Conservation (phyloP, 2,888 invertebrate species). For the Oscheius sp. region DNA sequence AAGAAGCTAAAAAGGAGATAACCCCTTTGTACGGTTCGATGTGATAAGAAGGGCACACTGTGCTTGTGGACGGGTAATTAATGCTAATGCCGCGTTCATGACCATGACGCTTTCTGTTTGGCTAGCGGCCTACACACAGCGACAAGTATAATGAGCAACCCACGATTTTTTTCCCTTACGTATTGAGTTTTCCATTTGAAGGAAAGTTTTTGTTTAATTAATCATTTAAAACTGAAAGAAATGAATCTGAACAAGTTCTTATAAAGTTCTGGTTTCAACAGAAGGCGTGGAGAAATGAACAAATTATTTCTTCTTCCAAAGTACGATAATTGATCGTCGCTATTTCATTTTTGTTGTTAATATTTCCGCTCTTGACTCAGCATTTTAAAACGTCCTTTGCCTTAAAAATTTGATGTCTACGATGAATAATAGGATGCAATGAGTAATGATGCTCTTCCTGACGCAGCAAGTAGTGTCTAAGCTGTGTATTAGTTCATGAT, state of each 20-base stretch:
- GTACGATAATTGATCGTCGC: too few species aligned
- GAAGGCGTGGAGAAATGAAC: background rate
- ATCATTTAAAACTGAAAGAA: background rate
- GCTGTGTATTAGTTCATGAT: background rate
- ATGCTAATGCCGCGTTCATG: constrained; percentile 34
- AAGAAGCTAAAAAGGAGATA: background rate
- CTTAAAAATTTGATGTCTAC: too few species aligned
- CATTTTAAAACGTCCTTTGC: too few species aligned
- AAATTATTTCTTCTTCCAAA: background rate
- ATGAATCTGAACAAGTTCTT: background rate
- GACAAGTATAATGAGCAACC: constrained; percentile 29
- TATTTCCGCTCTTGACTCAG: background rate
- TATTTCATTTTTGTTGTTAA: background rate
- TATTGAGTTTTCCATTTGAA: too few species aligned
- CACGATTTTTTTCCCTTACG: constrained; percentile 19
- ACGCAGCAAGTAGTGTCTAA: too few species aligned
- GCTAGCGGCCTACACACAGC: constrained; percentile 32
- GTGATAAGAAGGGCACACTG: background rate
- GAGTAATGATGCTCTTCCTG: too few species aligned
- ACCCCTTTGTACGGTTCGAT: background rate
- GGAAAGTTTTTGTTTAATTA: too few species aligned
- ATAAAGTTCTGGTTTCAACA: background rate
- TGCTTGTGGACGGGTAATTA: constrained; percentile 23
- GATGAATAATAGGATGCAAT: too few species aligned
- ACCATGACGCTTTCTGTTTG: constrained; percentile 36